Base-by-base conservation (phyloP, 92 coral and sea anemone genomes). In the Scolanthus callimorphus region DNA sequence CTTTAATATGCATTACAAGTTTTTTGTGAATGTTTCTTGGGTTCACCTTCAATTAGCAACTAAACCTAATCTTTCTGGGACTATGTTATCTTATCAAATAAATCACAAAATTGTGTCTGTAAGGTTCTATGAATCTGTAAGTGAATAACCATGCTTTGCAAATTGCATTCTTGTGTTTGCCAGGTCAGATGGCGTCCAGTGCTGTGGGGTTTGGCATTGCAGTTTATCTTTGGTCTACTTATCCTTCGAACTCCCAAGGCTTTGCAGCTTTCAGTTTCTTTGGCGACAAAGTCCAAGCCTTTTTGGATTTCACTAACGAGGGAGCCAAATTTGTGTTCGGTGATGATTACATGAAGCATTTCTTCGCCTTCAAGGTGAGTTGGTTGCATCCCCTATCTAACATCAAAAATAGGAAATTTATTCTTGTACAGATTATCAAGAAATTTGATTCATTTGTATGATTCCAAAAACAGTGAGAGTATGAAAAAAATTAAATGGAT, bases 181-280 rank as follows among this genome's bases (percentile, higher is more conserved):
- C 23, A 92, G 98, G 81, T 92, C 25, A 60, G 61, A n/a, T 92
- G 98, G 98, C 82, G 90, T 1, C 96, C 98, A 2, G 96, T 92
- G 8, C 4, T 92, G 2, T 92, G 98, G 98, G 98, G 98, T 17
- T 81, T 92, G 27, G 96, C 71, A 13, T 38, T 92, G 30, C 98
- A 92, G 85, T 85, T 92, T 38, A 66, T 88, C 13, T 89, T 92
- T 80, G 98, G 97, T 13, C 67, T 92, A 17, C 60, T 92, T 46
- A 92, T 92, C 44, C 55, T 92, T 31, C 89, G 98, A 8, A 92
- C 98, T 13, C 46, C 58, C 49, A 70, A 51, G 98, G 98, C 21
- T 88, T 79, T 39, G 25, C 43, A 6, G 85, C 73, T 1, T 75
- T 88, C 77, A 84, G 77, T 37, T 67, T 69, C 47, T 59, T 84